Conservation (phyloP, 1,140 invertebrate genomes). For the Cydia splendana region DNA sequence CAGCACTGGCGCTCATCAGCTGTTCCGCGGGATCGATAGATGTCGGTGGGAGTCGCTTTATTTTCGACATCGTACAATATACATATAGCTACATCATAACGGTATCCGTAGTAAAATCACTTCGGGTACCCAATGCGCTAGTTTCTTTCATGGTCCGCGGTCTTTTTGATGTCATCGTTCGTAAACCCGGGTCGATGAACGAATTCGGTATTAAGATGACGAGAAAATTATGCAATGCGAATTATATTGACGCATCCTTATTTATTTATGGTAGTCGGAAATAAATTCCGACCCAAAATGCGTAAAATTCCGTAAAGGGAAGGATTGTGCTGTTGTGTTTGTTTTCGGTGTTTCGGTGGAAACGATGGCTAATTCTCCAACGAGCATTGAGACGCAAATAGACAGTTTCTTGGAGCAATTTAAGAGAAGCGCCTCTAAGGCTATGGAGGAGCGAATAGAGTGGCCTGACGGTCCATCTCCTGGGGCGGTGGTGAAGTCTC, state of each 20-base stretch:
- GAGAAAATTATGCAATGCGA: conserved; percentile 49
- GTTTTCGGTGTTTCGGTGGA: conserved; percentile 74
- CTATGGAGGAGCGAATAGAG: conserved; percentile 83
- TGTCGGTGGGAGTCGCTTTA: conserved; percentile 77
- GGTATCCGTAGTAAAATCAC: conserved; percentile 75
- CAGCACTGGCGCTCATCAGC: conserved; percentile 63
- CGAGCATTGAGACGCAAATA: conserved; percentile 88
- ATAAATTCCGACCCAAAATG: conserved; percentile 37
- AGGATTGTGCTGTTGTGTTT: conserved; percentile 62
- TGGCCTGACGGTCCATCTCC: conserved; percentile 72
- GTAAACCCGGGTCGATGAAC: conserved; percentile 58
- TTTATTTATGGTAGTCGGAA: conserved; percentile 34
- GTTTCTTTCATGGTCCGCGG: conserved; percentile 60
- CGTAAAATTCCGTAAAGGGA: conserved; percentile 57
- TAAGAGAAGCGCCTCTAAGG: conserved; percentile 86
- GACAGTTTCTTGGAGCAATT: conserved; percentile 91
- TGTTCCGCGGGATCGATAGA: conserved; percentile 74
- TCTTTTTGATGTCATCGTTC: conserved; percentile 59
- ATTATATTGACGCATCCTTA: conserved; percentile 39
- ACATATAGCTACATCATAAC: conserved; percentile 57
- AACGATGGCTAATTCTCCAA: conserved; percentile 84
- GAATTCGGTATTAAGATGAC: conserved; percentile 52
- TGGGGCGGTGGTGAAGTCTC: conserved; percentile 67
- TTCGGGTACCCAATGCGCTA: conserved; percentile 56
- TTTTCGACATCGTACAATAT: conserved; percentile 63